phyloP scores from a whole-genome alignment of 2,888 invertebrate species.

The Mantis religiosa region DNA sequence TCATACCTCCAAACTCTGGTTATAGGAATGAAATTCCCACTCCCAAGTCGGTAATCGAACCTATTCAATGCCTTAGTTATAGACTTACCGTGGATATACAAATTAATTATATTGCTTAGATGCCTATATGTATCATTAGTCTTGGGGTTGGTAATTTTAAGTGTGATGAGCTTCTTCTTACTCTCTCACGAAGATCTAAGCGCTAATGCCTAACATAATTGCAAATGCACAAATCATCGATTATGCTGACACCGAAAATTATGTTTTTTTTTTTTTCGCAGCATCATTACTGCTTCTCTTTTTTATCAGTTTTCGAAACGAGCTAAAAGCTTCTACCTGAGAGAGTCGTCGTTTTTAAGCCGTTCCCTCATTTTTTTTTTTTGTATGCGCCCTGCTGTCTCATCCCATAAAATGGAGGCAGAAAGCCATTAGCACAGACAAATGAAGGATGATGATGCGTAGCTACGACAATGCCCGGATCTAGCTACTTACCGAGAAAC shows the following conservation, averaged over 20 bases:
- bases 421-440: neutral
- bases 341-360: neutral
- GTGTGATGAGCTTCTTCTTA: neutral
- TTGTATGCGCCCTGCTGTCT: neutral
- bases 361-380: neutral
- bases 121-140: no score
- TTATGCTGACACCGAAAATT: neutral
- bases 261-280: neutral
- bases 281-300: neutral
- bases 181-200: neutral
- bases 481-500: neutral
- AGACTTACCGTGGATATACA: no score
- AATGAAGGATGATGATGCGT: neutral
- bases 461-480: neutral
- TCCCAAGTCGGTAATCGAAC: no score
- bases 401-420: conserved; percentile 8
- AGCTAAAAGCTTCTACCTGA: neutral
- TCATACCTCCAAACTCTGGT: no score
- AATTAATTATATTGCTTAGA: no score
- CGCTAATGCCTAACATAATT: neutral
- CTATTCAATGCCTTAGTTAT: no score
- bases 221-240: neutral
- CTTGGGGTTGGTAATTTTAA: no score
- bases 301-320: neutral
- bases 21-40: no score